A percentile compares a stretch with the other conserved stretches of the same genome.
Evolutionary conservation across 2,888 invertebrate genomes (phyloP).

Genomic region (Nephrotoma flavescens): DNA sequence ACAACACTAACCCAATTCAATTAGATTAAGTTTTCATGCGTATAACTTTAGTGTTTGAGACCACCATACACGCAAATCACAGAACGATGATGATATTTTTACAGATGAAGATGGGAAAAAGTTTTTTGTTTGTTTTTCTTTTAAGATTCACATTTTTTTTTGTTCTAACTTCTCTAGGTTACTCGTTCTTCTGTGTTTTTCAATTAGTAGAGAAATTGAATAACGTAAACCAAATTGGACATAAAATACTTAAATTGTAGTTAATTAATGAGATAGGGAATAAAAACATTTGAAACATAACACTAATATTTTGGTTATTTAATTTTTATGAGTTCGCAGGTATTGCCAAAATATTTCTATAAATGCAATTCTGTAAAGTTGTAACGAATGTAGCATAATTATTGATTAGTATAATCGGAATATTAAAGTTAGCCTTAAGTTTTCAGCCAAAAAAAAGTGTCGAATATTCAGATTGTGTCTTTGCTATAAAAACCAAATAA

Average conservation of each 20-base stretch:
- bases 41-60: background rate
- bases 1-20: background rate
- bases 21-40: background rate
- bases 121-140: background rate
- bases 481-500: too few species aligned
- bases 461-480: too few species aligned
- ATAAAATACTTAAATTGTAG: background rate
- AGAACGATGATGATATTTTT: background rate
- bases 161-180: background rate
- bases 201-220: background rate
- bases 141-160: background rate
- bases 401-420: too few species aligned
- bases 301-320: too few species aligned
- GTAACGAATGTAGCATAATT: too few species aligned
- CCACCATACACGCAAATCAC: background rate
- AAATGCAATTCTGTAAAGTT: too few species aligned
- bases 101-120: background rate
- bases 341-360: too few species aligned
- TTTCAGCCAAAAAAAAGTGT: too few species aligned
- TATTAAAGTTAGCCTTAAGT: too few species aligned
- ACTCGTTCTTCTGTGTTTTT: background rate
- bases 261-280: background rate
- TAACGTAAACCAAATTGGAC: background rate
- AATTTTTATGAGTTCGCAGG: too few species aligned
- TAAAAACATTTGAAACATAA: background rate